These are phyloP conservation scores for Melierax canorus DNA, from an alignment of 2,113 vertebrate genomes.

Conservation along the genomic window DNA sequence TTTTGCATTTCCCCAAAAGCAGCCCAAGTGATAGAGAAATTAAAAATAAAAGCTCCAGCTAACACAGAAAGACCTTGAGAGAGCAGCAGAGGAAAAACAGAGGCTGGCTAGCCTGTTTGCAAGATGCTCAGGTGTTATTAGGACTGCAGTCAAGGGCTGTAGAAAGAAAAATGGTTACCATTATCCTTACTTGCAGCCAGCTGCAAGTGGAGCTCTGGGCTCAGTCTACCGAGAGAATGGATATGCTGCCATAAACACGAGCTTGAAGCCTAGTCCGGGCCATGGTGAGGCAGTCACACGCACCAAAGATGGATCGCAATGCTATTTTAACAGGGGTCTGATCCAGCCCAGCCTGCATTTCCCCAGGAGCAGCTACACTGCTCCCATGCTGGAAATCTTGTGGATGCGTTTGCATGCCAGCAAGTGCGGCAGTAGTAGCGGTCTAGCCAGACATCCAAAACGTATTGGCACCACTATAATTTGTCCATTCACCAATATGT, in stretches of 20 bases:
- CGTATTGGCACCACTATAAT: conserved; percentile 73
- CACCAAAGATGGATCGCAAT: not conserved
- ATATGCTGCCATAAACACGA: not conserved
- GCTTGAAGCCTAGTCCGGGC: not conserved
- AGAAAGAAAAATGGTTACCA: not conserved
- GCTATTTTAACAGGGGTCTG: not conserved
- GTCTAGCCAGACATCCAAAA: conserved; percentile 74
- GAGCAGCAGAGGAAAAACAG: not conserved
- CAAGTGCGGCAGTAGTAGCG: conserved; percentile 51
- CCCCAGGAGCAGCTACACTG: not conserved
- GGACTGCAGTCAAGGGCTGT: not conserved
- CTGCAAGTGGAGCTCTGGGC: conserved; percentile 33
- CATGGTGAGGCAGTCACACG: not conserved
- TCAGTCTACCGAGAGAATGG: not conserved
- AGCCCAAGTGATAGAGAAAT: not conserved
- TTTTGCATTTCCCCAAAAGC: not conserved
- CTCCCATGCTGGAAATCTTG: conserved; percentile 10
- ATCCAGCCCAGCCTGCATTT: not conserved
- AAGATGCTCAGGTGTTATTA: not conserved
- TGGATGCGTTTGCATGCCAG: conserved; percentile 30
- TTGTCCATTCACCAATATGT: conserved; percentile 81
- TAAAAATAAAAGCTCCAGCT: not conserved
- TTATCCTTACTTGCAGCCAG: not conserved
- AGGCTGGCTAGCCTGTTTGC: not conserved
- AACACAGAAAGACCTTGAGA: not conserved